Conservation (phyloP, 2,888 invertebrate species). For the Microctonus brassicae region DNA sequence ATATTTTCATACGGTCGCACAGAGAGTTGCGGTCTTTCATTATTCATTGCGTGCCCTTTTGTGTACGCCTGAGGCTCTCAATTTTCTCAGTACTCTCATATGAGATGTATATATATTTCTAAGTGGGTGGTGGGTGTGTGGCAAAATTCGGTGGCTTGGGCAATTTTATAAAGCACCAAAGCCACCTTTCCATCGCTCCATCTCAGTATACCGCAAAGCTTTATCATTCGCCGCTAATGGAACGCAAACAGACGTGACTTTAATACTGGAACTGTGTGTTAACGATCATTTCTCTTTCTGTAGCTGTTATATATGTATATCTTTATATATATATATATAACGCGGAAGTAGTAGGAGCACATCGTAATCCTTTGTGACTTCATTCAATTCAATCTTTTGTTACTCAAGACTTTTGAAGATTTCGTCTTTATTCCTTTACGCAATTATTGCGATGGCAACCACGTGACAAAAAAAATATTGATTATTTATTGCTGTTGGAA, state of each 20-base stretch:
- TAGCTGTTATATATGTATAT: too few relatives aligned
- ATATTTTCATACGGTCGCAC: not conserved
- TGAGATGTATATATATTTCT: not conserved
- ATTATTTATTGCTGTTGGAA: too few relatives aligned
- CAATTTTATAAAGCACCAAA: not conserved
- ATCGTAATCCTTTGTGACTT: not conserved
- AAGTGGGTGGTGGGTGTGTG: not conserved
- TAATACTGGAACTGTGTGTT: slow-evolving; percentile 8
- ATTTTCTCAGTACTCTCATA: not conserved
- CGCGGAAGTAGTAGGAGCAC: not conserved
- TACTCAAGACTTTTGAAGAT: not conserved
- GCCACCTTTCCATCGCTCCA: not conserved
- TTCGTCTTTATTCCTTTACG: not conserved
- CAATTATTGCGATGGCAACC: not conserved
- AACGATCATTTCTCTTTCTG: slow-evolving; percentile 17
- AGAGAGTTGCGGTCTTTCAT: not conserved
- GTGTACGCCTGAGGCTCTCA: slow-evolving; percentile 5
- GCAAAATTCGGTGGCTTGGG: not conserved
- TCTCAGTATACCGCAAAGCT: slow-evolving; percentile 15
- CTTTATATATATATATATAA: not conserved
- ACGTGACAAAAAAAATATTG: too few relatives aligned
- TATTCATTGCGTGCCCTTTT: slow-evolving; percentile 16
- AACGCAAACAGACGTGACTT: slow-evolving; percentile 47
- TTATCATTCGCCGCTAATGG: slow-evolving; percentile 42
- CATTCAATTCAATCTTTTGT: not conserved